Percentiles rank a stretch among this genome's conserved stretches.
phyloP scores from a whole-genome alignment of 92 coral and sea anemone species.

The Pocillopora meandrina region DNA sequence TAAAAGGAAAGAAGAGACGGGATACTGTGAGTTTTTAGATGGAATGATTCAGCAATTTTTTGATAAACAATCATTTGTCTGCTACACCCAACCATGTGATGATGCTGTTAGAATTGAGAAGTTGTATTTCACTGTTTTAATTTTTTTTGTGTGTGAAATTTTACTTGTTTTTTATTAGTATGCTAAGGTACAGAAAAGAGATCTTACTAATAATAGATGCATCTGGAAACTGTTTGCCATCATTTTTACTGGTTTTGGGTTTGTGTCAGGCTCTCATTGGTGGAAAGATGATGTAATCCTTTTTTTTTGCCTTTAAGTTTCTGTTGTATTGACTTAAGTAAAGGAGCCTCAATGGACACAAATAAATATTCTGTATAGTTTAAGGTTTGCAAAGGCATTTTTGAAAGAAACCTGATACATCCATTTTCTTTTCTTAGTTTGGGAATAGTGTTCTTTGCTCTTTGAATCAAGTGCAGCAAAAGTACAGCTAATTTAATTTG shows the following conservation, averaged over 20 bases:
- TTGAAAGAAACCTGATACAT: too few species aligned
- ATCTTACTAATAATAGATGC: not conserved
- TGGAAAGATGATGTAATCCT: not conserved
- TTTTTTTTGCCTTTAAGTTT: not conserved
- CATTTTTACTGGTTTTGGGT: not conserved
- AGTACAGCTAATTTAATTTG: too few species aligned
- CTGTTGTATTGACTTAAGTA: not conserved
- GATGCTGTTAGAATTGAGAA: not conserved
- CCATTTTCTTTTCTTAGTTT: too few species aligned
- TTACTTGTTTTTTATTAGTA: not conserved
- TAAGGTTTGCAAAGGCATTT: too few species aligned
- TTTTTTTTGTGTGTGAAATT: not conserved
- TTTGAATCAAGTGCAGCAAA: too few species aligned
- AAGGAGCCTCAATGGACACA: too few species aligned
- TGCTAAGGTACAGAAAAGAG: not conserved
- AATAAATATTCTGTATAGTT: too few species aligned
- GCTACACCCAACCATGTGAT: not conserved
- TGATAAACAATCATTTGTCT: not conserved
- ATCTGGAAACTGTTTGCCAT: too few species aligned
- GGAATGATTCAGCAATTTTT: conserved; percentile 31
- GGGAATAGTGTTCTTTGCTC: too few species aligned
- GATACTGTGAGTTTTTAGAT: conserved; percentile 76
- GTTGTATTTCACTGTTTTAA: not conserved
- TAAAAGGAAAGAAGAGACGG: conserved; percentile 95
- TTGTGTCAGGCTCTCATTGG: conserved; percentile 39